Evolutionary conservation across 2,888 invertebrate genomes (phyloP).

Genomic region (Julus scanicus): DNA sequence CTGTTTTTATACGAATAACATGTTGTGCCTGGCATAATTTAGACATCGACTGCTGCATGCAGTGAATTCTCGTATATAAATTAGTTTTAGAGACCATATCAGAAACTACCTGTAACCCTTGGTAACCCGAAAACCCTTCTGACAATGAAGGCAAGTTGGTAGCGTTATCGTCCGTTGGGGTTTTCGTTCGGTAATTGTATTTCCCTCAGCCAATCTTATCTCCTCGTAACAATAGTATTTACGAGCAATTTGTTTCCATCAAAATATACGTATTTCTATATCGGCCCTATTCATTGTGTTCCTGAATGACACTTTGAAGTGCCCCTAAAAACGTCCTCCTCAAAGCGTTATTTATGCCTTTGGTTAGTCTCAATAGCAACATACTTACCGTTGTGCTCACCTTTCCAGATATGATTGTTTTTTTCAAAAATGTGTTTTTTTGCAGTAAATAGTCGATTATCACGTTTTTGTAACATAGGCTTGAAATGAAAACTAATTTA

Average conservation of each 20-base stretch:
- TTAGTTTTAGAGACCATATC: background rate
- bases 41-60: background rate
- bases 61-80: slow-evolving; percentile 7
- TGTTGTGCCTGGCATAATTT: background rate
- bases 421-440: background rate
- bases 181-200: slow-evolving; percentile 12
- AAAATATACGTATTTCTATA: background rate
- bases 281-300: background rate
- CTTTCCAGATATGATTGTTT: background rate
- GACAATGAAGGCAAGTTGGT: background rate
- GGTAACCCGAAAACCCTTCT: slow-evolving; percentile 1
- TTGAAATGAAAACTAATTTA: background rate
- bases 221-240: slow-evolving; percentile 32
- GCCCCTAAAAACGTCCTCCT: background rate
- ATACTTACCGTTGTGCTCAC: background rate
- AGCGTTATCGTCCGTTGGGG: background rate
- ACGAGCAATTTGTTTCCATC: slow-evolving; percentile 31
- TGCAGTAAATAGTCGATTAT: background rate
- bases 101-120: slow-evolving; percentile 27
- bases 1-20: background rate
- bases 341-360: background rate
- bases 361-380: background rate
- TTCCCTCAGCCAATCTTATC: slow-evolving; percentile 15
- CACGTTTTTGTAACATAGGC: background rate
- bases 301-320: background rate